Percentiles rank a stretch among this genome's conserved stretches.
Evolutionary conservation across 1,140 invertebrate species (phyloP).

Genomic region (Meloidogyne exigua): DNA sequence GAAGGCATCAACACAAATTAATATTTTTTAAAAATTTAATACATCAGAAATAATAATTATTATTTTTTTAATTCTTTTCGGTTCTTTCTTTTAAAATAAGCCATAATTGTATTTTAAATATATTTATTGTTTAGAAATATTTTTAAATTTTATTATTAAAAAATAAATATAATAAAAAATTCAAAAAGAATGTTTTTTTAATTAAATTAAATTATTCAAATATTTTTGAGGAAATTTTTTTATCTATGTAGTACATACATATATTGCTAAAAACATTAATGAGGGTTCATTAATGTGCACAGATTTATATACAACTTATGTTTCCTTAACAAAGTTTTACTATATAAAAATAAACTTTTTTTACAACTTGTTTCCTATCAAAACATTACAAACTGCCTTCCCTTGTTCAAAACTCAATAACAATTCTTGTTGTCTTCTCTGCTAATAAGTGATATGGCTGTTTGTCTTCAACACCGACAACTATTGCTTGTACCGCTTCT

Average conservation of each 20-base stretch:
- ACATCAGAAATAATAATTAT: slow-evolving; percentile 1
- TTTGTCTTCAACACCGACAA: background rate
- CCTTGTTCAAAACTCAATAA: background rate
- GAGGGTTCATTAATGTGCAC: no score
- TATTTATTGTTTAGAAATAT: background rate
- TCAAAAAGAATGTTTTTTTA: no score
- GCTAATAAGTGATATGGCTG: background rate
- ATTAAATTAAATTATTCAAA: no score
- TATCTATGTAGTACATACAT: no score
- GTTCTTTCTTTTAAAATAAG: background rate
- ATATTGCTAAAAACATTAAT: no score
- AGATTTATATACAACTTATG: no score
- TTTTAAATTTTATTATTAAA: slow-evolving; percentile 14
- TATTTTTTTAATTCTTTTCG: background rate
- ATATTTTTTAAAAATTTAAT: slow-evolving; percentile 25
- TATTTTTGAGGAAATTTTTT: no score
- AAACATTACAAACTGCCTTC: background rate
- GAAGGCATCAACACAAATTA: slow-evolving; percentile 40
- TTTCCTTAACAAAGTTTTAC: no score
- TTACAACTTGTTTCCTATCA: no score
- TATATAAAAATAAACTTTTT: no score
- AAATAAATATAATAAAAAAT: background rate
- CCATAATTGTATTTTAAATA: background rate
- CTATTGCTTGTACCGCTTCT: background rate
- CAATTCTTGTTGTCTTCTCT: background rate